Evolutionary conservation across 1,140 invertebrate species (phyloP).

Genomic region (Nebria ingens): DNA sequence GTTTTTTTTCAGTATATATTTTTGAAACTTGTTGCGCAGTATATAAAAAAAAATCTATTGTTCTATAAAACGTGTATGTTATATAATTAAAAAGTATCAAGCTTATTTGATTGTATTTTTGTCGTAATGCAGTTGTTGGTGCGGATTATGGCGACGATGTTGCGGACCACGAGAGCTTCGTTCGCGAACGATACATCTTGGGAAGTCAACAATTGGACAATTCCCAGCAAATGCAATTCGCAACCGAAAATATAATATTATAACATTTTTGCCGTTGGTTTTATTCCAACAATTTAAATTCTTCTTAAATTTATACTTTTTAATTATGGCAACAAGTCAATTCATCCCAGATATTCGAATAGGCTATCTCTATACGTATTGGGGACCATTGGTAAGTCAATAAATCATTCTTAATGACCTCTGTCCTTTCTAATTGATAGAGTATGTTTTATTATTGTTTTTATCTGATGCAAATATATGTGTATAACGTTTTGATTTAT

Average conservation of each 20-base stretch:
- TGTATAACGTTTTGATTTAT: too few relatives aligned
- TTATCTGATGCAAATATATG: too few relatives aligned
- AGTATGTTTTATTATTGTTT: constrained; percentile 16
- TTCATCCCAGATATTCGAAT: constrained; percentile 95
- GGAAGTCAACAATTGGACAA: constrained; percentile 55
- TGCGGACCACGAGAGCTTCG: constrained; percentile 53
- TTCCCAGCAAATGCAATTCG: constrained; percentile 93
- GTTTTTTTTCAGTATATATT: too few relatives aligned
- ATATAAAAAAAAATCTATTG: too few relatives aligned
- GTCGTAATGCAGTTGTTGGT: constrained; percentile 46
- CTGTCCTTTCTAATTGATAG: neutral
- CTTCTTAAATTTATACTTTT: constrained; percentile 97
- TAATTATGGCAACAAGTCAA: constrained; percentile 95
- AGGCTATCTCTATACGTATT: constrained; percentile 97
- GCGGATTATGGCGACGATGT: constrained; percentile 55
- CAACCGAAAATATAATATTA: constrained; percentile 98
- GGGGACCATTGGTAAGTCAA: constrained; percentile 79
- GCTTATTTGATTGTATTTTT: too few relatives aligned
- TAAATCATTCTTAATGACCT: too few relatives aligned
- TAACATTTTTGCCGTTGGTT: constrained; percentile 95
- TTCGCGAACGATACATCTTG: constrained; percentile 54
- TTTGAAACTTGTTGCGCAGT: too few relatives aligned
- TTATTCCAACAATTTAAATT: constrained; percentile 98
- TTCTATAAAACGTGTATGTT: too few relatives aligned
- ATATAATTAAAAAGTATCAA: too few relatives aligned